phyloP scores from a whole-genome alignment of 2,113 vertebrate genomes.

The Gallinago media region DNA sequence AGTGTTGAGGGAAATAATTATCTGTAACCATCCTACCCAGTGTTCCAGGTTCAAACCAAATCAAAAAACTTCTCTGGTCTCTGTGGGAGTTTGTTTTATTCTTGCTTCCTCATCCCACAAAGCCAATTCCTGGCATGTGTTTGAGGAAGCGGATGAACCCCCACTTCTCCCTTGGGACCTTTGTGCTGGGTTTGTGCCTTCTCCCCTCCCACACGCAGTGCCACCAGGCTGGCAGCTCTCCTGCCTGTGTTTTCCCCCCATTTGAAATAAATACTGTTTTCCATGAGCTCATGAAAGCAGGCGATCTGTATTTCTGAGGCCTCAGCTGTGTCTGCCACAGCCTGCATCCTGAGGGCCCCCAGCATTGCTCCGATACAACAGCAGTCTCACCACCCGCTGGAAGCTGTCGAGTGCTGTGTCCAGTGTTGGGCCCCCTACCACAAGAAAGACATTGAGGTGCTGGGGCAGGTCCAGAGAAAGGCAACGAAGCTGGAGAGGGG shows the following conservation, averaged over 20 bases:
- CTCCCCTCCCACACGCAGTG: not conserved
- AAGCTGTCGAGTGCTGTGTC: not conserved
- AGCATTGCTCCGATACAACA: fast-evolving
- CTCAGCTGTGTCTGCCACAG: not conserved
- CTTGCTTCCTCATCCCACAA: not conserved
- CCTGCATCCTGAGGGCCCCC: not conserved
- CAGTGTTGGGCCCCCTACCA: too few species aligned
- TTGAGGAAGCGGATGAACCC: not conserved
- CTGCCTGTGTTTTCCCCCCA: not conserved
- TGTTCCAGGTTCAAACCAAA: not conserved
- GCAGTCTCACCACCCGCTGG: not conserved
- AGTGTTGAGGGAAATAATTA: not conserved
- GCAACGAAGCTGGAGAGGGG: too few species aligned
- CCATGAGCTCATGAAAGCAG: not conserved
- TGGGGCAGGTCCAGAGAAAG: too few species aligned
- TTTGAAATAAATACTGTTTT: not conserved
- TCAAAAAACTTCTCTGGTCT: not conserved
- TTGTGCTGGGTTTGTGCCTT: not conserved
- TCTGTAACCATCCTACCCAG: not conserved
- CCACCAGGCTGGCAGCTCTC: not conserved
- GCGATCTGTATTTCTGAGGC: not conserved
- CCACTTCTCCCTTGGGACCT: not conserved
- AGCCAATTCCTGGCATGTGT: not conserved
- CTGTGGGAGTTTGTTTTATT: not conserved
- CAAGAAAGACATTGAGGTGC: too few species aligned